Percentiles rank a stretch among this genome's conserved stretches.
phyloP scores from a whole-genome alignment of 2,113 vertebrate genomes.

The Nanorana parkeri region DNA sequence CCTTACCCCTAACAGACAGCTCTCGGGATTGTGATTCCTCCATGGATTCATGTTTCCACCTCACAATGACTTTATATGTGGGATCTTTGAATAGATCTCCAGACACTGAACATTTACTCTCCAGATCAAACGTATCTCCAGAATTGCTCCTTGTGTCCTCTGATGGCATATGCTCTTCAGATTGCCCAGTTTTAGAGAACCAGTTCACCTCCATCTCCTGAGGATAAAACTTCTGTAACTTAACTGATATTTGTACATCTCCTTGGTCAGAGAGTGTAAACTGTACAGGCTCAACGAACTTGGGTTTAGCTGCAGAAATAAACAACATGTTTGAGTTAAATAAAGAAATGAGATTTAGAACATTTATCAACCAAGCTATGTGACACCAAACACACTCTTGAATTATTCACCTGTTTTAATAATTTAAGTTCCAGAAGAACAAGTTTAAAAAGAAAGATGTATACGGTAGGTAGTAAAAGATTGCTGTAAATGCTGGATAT shows the following conservation, averaged over 20 bases:
- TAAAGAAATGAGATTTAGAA: too few relatives aligned
- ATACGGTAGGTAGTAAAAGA: too few relatives aligned
- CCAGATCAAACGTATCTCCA: conserved; percentile 3
- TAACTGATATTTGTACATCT: neutral
- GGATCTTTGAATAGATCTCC: conserved; percentile 41
- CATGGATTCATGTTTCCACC: conserved; percentile 36
- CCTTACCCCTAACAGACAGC: conserved; percentile 18
- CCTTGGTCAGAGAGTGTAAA: neutral
- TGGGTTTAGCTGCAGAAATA: conserved; percentile 40
- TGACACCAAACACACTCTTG: too few relatives aligned
- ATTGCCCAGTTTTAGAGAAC: neutral
- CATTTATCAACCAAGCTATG: too few relatives aligned
- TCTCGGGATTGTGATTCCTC: neutral
- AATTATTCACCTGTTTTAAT: too few relatives aligned
- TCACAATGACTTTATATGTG: conserved; percentile 1
- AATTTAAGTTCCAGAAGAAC: too few relatives aligned
- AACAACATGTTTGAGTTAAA: neutral
- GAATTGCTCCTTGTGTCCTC: neutral
- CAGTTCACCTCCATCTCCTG: conserved; percentile 11
- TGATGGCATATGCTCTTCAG: neutral
- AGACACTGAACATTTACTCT: conserved; percentile 20
- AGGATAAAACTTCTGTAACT: conserved; percentile 10
- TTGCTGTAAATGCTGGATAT: too few relatives aligned
- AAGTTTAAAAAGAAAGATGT: too few relatives aligned
- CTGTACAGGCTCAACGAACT: conserved; percentile 4